Base-by-base conservation (phyloP, 2,888 invertebrate genomes). In the Polietes domitor region DNA sequence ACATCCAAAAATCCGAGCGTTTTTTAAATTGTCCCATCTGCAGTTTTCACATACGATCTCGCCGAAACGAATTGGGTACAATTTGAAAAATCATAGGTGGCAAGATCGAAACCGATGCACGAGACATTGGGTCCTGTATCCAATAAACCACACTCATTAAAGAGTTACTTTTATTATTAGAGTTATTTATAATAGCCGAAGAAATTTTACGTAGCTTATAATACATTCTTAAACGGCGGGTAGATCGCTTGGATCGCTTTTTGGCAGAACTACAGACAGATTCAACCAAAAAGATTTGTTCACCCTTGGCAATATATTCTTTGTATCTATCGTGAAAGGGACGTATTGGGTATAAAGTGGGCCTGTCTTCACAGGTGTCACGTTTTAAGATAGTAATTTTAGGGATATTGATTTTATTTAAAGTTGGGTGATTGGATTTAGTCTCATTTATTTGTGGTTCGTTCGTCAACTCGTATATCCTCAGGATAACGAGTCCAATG, bases 101-200 rank as follows among this genome's bases (percentile, higher is more conserved):
- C 58, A 7, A 58, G 21, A 7, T 37, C 32, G 12, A n/a, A 37
- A 7, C 73, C 73, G 15, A 58, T 41, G 41, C 58, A 41, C 7
- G 32, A 32, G 1, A 68, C 15, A 17, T 77, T 70, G 1, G 77
- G 68, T 0, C 70, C 77, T 9, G 77, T 77, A 28, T 72, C 77
- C 15, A 77, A n/a, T 9, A 77, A 19, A 9, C 71, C 77, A 1
- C 19, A 47, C n/a, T 72, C 61, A 0, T 17, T 2, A 15, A 55
- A 68, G 12, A 70, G 17, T 41, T 70, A 7, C 70, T 28, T 26
- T 50, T 78, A 37, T 78, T 63, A 0, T 19, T 19, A 1, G 26
- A 19, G 12, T 53, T 72, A n/a, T 58, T 53, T 2, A 65, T 15
- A 24, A 79, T 68, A 43, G 74, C n/a, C 7, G 68, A 79, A 15